Evolutionary conservation across 2,113 vertebrate species (phyloP), one percentile per base, ranked within the genome.

Genomic region (Brachypodius melanocephalos): DNA sequence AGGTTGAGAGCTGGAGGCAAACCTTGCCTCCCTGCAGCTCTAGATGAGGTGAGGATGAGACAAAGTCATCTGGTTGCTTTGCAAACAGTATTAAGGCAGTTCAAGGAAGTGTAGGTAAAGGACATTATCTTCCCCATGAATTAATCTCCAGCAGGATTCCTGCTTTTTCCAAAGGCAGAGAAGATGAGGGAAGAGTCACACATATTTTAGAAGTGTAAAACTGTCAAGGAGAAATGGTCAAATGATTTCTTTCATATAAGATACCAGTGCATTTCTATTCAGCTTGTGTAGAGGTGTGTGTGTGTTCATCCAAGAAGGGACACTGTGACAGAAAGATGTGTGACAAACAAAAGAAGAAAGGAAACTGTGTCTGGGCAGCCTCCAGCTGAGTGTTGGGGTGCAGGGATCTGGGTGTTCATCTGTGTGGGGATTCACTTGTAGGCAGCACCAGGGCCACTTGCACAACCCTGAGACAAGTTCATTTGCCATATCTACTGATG

Each of bases 71-170:
- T 32, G 59, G 45, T 67, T 93, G 80, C 62, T 79, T 57, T 67
- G 72, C 79, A 89, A 90, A 69, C 78, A 93, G 65, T 49, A 61
- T 48, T 91, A 93, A 79, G 57, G 80, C 59, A 86, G 59, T 67
- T 86, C 68, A 89, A 85, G 83, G 40, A 95, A 62, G 66, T 72
- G 36, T 45, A 42, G 46, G 72, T 89, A 73, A 94, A 80, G 68
- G 95, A 80, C 31, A 75, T 93, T 79, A 68, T 65, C 89, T 75
- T 93, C 95, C 95, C 96, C 81, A 83, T 68, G 97, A 98, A 97
- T 98, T 98, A 98, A 98, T 98, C 98, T 98, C 95, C 91, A 95
- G 97, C 88, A 86, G 97, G 95, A 95, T 98, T 98, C 96, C 96
- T 95, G 96, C 96, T 88, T 96, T 97, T 97, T 96, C 90, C 82